phyloP scores from a whole-genome alignment of 2,888 invertebrate species.

The Heliconius charithonia region DNA sequence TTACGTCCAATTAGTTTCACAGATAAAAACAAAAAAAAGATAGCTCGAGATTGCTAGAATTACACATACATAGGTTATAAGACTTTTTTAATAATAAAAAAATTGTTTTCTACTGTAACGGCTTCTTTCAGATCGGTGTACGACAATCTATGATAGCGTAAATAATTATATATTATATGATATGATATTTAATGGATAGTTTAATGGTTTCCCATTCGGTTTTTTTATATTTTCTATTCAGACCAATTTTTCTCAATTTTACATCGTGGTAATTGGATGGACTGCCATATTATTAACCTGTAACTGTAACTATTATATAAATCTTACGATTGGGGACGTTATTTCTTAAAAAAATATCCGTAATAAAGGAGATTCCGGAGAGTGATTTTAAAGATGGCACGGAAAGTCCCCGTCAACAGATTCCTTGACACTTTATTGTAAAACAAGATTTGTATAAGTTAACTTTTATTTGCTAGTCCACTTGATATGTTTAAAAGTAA shows the following conservation, averaged over 20 bases:
- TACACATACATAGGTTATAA: constrained; percentile 72
- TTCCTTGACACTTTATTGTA: constrained; percentile 46
- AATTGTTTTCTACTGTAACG: constrained; percentile 76
- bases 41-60: constrained; percentile 75
- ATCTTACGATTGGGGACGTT: constrained; percentile 48
- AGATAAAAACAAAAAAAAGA: constrained; percentile 58
- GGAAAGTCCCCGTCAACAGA: constrained; percentile 33
- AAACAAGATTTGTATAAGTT: constrained; percentile 67
- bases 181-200: constrained; percentile 68
- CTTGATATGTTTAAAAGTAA: constrained; percentile 77
- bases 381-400: constrained; percentile 18
- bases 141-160: constrained; percentile 63
- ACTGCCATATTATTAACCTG: constrained; percentile 78
- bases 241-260: constrained; percentile 82
- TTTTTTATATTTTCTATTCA: constrained; percentile 66
- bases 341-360: background rate
- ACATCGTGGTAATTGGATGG: constrained; percentile 74
- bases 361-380: background rate
- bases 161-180: constrained; percentile 59
- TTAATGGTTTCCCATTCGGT: constrained; percentile 63
- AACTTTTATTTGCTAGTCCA: constrained; percentile 83
- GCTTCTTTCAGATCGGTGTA: constrained; percentile 78
- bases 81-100: constrained; percentile 75
- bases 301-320: constrained; percentile 59
- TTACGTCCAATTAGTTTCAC: constrained; percentile 54